Evolutionary conservation across 2,888 invertebrate genomes (phyloP), one percentile per base, ranked within the genome.

Genomic region (Torymus auratus): DNA sequence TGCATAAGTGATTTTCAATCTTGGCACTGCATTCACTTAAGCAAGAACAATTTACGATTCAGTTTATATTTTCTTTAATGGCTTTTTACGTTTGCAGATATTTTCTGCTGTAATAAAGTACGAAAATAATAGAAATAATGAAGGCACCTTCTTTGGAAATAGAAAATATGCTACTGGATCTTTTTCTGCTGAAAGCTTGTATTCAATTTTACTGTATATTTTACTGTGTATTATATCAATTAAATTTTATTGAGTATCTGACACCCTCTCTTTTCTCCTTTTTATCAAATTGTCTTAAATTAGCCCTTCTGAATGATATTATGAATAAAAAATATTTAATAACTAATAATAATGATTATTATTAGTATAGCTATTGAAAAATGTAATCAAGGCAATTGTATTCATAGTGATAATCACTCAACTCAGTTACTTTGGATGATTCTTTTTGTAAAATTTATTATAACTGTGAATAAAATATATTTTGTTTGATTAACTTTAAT

Each of bases 141-240:
- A 82, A 82, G 82, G 82, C 82, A 82, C 77, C 82, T 70, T 71
- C 69, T 65, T 80, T 69, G 15, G 15, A 76, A 75, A 69, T 75
- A 77, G 69, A 75, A 79, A 82, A 76, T 76, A 77, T 73, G 41
- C 55, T 20, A 68, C 78, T 67, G 61, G n/a, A 77, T 82, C 52
- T 65, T 81, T 71, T 56, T 56, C 55, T 12, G 1, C 50, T 64
- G 11, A 64, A 64, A 17, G 11, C 52, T 2, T 15, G 12, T 62
- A 11, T 14, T 15, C 62, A 2, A 50, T 53, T 41, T 53, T 13
- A 28, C 28, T 23, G 5, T 56, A 52, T 58, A 41, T 52, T 70
- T 11, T 68, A 62, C 23, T 41, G 17, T 15, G 20, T 10, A 52
- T 13, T 64, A 67, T 28, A 58, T 58, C 28, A 28, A 28, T 28